Conservation (phyloP, 2,797 vertebrate species). For the Cirrhinus molitorella region DNA sequence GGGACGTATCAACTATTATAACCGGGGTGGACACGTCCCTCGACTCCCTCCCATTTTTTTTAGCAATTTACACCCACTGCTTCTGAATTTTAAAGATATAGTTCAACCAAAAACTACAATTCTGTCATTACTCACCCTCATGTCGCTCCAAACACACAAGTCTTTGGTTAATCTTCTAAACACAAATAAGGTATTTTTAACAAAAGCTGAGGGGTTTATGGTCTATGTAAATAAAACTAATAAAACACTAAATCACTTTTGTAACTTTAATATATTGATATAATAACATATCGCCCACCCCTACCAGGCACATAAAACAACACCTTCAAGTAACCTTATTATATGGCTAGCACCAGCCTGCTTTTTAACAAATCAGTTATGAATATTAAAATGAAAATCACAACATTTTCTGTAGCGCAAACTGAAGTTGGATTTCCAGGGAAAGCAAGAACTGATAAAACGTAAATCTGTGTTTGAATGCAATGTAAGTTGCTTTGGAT, state of each 20-base stretch:
- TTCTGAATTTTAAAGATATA: not conserved
- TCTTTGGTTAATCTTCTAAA: not conserved
- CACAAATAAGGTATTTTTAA: not conserved
- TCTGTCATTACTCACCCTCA: not conserved
- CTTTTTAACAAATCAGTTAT: not conserved
- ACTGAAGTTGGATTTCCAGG: not conserved
- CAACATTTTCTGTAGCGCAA: not conserved
- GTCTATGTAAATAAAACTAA: too few relatives aligned
- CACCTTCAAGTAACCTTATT: not conserved
- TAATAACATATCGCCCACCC: too few relatives aligned
- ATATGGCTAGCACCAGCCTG: not conserved
- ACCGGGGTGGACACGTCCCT: not conserved
- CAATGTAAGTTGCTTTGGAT: not conserved
- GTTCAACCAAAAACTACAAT: not conserved
- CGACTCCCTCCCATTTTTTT: not conserved
- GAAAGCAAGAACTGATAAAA: not conserved
- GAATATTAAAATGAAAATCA: not conserved
- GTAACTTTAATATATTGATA: too few relatives aligned
- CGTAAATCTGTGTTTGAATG: not conserved
- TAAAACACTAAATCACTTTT: too few relatives aligned
- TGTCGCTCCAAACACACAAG: not conserved
- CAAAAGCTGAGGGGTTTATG: not conserved
- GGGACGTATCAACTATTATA: not conserved
- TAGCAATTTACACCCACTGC: not conserved
- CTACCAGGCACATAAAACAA: not conserved